Evolutionary conservation across 2,113 vertebrate genomes (phyloP).

Genomic region (Chaetorhynchus papuensis): DNA sequence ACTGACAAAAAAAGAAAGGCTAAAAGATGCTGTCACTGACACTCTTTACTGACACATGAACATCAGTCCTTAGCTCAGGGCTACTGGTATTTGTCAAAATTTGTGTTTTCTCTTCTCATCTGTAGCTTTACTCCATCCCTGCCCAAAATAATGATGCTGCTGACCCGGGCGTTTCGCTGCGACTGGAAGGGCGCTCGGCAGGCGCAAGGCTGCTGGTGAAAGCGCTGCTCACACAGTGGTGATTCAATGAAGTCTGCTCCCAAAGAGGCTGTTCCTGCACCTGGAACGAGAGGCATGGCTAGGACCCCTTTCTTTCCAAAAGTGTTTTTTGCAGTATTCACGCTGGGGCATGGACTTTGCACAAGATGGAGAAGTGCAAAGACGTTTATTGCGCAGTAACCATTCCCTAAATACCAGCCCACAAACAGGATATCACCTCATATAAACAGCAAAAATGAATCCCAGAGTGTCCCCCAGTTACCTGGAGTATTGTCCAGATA

Average conservation of each 20-base stretch:
- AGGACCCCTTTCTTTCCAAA: background rate
- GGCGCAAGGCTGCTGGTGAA: background rate
- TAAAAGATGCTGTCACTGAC: background rate
- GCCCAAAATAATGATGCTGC: background rate
- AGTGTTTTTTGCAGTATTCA: fast-evolving
- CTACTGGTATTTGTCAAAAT: background rate
- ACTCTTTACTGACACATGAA: background rate
- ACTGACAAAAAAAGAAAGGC: background rate
- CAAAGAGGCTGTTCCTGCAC: background rate
- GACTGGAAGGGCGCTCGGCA: background rate
- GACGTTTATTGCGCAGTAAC: too few species aligned
- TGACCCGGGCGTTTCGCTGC: background rate
- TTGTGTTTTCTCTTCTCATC: background rate
- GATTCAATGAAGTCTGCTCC: background rate
- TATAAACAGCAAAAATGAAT: too few species aligned
- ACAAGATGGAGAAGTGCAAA: too few species aligned
- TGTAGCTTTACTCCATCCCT: background rate
- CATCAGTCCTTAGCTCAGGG: background rate
- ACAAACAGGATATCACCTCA: too few species aligned
- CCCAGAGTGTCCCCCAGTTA: too few species aligned
- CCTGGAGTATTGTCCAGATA: too few species aligned
- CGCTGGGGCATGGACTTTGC: too few species aligned
- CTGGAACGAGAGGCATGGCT: background rate
- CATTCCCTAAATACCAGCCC: too few species aligned
- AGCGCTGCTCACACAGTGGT: background rate